These are phyloP conservation scores for Gopherus flavomarginatus DNA, from an alignment of 2,113 vertebrate genomes.

Conservation along the genomic window DNA sequence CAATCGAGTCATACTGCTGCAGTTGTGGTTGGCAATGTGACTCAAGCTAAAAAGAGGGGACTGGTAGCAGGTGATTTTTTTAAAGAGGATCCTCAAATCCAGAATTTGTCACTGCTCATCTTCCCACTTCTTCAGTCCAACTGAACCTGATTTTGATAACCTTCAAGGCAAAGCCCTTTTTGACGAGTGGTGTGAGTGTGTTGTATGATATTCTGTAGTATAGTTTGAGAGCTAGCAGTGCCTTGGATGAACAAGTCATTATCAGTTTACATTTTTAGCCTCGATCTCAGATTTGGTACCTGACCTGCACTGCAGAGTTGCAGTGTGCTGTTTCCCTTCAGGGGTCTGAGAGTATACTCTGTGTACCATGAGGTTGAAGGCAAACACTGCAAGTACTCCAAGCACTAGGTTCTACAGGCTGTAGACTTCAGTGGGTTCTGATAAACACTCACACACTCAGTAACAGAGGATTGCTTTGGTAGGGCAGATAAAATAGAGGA, in stretches of 20 bases:
- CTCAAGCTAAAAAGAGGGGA: not conserved
- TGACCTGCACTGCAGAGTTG: not conserved
- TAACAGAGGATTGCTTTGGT: not conserved
- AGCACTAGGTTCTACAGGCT: not conserved
- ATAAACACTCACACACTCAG: not conserved
- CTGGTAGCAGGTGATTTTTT: not conserved
- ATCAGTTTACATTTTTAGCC: not conserved
- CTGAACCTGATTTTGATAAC: not conserved
- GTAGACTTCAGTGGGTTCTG: not conserved
- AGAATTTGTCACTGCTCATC: not conserved
- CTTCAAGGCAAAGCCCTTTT: rapidly evolving
- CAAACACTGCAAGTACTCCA: not conserved
- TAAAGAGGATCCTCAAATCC: not conserved
- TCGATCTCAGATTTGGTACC: not conserved
- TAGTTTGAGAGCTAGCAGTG: not conserved
- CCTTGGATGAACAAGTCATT: not conserved
- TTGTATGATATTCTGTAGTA: not conserved
- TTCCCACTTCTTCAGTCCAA: not conserved
- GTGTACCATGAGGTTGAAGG: not conserved
- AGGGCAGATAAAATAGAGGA: not conserved
- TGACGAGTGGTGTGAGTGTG: not conserved
- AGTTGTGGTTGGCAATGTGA: not conserved
- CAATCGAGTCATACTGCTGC: not conserved
- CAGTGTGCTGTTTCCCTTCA: not conserved
- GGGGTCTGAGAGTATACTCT: not conserved